Evolutionary conservation across 1,140 invertebrate species (phyloP), one percentile per base, ranked within the genome.

Genomic region (Tetragnatha versicolor): DNA sequence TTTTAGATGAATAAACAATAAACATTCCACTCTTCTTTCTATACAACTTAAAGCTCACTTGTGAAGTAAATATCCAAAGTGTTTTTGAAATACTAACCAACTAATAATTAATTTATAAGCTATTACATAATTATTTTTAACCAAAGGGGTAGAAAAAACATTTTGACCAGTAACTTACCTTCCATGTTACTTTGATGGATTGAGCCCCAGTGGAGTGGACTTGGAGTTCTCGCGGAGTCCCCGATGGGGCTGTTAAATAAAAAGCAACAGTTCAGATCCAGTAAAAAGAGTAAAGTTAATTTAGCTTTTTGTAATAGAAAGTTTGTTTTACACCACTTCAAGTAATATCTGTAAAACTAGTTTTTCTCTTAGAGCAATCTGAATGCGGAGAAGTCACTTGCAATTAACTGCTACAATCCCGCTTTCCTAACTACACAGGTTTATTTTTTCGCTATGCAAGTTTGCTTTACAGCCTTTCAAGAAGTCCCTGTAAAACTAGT

Each of bases 181-280:
- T 82, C 83, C 83, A 83, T 25, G 60, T 69, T 14, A 83, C 61
- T 80, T 81, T 81, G 2, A 83, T 79, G 20, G 83, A 82, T 14
- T 78, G 77, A 1, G 83, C 81, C 7, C 81, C 81, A 12, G 81
- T 82, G 1, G 81, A 69, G 14, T 82, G 55, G n/a, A 79, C 81
- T 29, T 45, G 39, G 7, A 82, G 60, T 0, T 80, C 72, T n/a
- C 49, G 25, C 7, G 81, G 80, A 20, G 80, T 29, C 0, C 65
- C 81, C 42, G 69, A 78, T 10, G 81, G 81, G 5, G 78, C 80
- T 87, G 22, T 68, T 95, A 93, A 6, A 37, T 20, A 27, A 31
- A 47, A 58, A 60, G 9, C 27, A 7, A 17, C 9, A 7, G 25
- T n/a, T 53, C 7, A 53, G 25, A 12, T 2, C 2, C 12, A 53